Base-by-base conservation (phyloP, 2,113 vertebrate species). In the Progne subis region DNA sequence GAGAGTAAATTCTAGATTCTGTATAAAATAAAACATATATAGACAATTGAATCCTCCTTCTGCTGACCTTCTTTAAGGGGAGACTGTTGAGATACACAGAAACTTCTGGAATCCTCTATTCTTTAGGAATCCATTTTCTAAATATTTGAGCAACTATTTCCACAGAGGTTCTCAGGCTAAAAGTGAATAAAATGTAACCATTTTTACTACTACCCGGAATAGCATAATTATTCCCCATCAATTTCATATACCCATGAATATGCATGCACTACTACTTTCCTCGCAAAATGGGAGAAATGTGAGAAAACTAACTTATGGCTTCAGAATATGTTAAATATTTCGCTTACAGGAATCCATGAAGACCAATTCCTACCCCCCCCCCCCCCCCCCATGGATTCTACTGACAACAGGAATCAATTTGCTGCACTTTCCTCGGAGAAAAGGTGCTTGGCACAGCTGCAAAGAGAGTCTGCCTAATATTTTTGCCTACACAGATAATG, bases 271-370 rank as follows among this genome's bases (percentile, higher is more conserved):
- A 78, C 86, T 86, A 84, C 81, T 91, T 94, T 84, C 61, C 68
- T 78, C 0, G 0, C 28, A 82, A 86, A 94, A 91, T 82, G 72
- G 41, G 49, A 92, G 80, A 83, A 75, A 92, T 68, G 47, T 79
- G 83, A 84, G 74, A 95, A 95, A 91, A 79, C 49, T 75, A 55
- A 75, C 70, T 92, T 94, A 95, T 95, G 41, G 79, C 78, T 96
- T 68, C 84, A 82, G 81, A 94, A 89, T 72, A 77, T 74, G 32
- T 78, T 79, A 76, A 57, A 88, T 77, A 88, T 83, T 93, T 96
- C 92, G 80, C 80, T 91, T 76, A 52, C 49, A 87, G 65, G n/a
- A 89, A 84, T 49, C 32, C 44, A 78, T 32, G 25, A 87, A 81
- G 74, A 65, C 21, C 2, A 1, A 16, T 75, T 49, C 31, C 14